Conservation (phyloP, 2,113 vertebrate species). For the Oreochromis aureus region DNA sequence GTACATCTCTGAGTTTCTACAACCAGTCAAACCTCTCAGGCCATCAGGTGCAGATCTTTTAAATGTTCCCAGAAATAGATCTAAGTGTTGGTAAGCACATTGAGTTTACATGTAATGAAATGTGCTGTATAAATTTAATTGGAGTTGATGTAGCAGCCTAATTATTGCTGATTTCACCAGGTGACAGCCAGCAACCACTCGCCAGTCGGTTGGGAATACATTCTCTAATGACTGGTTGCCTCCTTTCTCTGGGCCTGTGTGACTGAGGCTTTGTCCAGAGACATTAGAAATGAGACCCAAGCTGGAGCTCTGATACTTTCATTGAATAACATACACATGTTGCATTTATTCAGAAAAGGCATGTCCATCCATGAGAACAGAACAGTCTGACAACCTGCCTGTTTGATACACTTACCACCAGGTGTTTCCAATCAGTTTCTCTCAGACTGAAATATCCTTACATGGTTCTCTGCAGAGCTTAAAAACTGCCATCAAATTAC, state of each 20-base stretch:
- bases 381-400: slow-evolving; percentile 5
- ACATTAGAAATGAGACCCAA: background rate
- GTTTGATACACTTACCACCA: slow-evolving; percentile 18
- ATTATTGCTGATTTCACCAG: background rate
- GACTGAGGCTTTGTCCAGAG: background rate
- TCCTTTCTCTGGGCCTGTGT: background rate
- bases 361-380: background rate
- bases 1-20: background rate
- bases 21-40: background rate
- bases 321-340: background rate
- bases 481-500: background rate
- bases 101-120: background rate
- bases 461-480: slow-evolving; percentile 31
- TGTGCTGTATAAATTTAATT: background rate
- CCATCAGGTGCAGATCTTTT: background rate
- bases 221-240: background rate
- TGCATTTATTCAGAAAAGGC: background rate
- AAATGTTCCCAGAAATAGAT: background rate
- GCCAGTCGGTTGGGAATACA: background rate
- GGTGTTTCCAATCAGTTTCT: slow-evolving; percentile 51
- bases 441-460: slow-evolving; percentile 42
- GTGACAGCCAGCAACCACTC: background rate
- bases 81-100: background rate
- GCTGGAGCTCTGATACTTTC: background rate
- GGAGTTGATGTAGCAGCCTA: background rate